Percentiles rank a stretch among this genome's conserved stretches.
Conservation (phyloP, 2,888 invertebrate genomes). For the Polymixis lichenea region DNA sequence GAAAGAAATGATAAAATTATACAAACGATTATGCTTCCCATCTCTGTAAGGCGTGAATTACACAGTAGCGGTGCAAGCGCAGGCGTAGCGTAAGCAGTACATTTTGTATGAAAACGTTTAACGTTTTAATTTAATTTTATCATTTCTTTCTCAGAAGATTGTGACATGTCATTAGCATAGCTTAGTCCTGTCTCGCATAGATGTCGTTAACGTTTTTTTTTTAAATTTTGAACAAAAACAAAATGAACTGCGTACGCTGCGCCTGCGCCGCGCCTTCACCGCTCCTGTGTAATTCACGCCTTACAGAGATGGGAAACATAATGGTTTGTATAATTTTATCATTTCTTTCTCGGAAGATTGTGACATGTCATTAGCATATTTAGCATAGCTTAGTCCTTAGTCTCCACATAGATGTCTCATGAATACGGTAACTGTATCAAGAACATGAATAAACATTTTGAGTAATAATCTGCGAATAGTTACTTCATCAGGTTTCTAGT, state of each 20-base stretch:
- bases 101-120: too few relatives aligned
- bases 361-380: slow-evolving; percentile 21
- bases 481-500: slow-evolving; percentile 17
- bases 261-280: too few relatives aligned
- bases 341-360: slow-evolving; percentile 38
- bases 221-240: too few relatives aligned
- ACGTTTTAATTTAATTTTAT: too few relatives aligned
- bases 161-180: too few relatives aligned
- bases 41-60: neutral
- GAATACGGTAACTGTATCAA: slow-evolving; percentile 27
- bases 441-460: slow-evolving; percentile 35
- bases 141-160: too few relatives aligned
- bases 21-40: slow-evolving; percentile 4
- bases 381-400: slow-evolving; percentile 16
- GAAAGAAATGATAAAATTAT: slow-evolving; percentile 44
- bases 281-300: too few relatives aligned
- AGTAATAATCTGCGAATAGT: slow-evolving; percentile 26
- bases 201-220: too few relatives aligned
- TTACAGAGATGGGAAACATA: neutral
- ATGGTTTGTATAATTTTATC: slow-evolving; percentile 35
- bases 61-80: too few relatives aligned
- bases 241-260: too few relatives aligned
- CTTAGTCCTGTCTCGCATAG: too few relatives aligned
- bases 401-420: slow-evolving; percentile 10
- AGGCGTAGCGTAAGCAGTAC: too few relatives aligned